phyloP scores from a whole-genome alignment of 2,797 vertebrate species.

The Sebastes reedi region DNA sequence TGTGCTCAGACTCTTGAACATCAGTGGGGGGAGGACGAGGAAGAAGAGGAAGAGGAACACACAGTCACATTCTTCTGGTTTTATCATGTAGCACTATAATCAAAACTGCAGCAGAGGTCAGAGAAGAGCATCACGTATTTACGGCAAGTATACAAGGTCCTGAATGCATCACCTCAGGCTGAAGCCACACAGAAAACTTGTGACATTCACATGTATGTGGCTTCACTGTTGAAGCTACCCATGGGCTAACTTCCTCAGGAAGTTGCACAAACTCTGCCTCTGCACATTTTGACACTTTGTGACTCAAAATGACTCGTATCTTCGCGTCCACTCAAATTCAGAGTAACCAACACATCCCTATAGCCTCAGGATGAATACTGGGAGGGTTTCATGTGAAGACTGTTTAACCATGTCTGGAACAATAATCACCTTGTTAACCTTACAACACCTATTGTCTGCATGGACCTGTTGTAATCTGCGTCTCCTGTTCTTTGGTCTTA shows the following conservation, averaged over 20 bases:
- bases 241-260: constrained; percentile 71
- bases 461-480: not conserved
- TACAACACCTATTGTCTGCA: not conserved
- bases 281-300: constrained; percentile 27
- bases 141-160: not conserved
- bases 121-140: not conserved
- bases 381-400: not conserved
- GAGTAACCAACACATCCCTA: not conserved
- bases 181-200: not conserved
- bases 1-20: constrained; percentile 68
- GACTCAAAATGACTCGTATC: constrained; percentile 4
- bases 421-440: not conserved
- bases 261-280: constrained; percentile 46
- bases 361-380: not conserved
- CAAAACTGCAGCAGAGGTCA: not conserved
- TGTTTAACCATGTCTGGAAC: not conserved
- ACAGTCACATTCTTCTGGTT: not conserved
- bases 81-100: not conserved
- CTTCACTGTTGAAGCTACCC: not conserved
- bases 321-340: not conserved
- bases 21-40: constrained; percentile 41
- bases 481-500: not conserved
- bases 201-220: constrained; percentile 20
- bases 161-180: not conserved
- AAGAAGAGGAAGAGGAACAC: constrained; percentile 3